These are phyloP conservation scores for Neoarius graeffei DNA, from an alignment of 2,113 vertebrate species.

Conservation along the genomic window DNA sequence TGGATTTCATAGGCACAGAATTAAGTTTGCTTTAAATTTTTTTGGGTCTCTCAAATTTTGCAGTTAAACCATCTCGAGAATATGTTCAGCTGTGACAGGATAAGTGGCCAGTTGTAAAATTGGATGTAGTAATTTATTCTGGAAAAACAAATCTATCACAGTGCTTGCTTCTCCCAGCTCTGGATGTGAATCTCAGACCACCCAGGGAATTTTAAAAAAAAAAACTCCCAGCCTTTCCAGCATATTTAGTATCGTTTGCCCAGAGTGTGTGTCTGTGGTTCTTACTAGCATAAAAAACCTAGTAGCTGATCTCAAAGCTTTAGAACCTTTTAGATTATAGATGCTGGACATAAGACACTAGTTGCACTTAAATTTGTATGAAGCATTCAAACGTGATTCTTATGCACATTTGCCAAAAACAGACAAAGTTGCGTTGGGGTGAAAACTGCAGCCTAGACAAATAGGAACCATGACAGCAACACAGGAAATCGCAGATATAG, in stretches of 20 bases:
- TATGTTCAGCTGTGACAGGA: background rate
- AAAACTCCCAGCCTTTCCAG: background rate
- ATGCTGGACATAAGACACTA: background rate
- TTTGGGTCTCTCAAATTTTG: background rate
- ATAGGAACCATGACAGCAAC: slow-evolving; percentile 36
- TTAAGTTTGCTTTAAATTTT: background rate
- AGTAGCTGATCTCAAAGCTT: background rate
- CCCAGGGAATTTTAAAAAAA: slow-evolving; percentile 11
- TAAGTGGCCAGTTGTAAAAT: slow-evolving; percentile 11
- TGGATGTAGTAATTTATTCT: slow-evolving; percentile 42
- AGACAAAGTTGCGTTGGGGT: background rate
- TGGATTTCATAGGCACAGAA: background rate
- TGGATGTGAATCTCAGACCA: slow-evolving; percentile 30
- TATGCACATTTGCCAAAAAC: background rate
- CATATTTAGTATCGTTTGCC: background rate
- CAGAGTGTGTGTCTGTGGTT: background rate
- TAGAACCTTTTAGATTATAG: background rate
- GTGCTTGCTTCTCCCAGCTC: slow-evolving; percentile 18
- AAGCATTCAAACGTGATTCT: background rate
- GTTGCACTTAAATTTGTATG: background rate
- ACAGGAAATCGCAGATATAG: slow-evolving; percentile 31
- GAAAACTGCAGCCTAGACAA: slow-evolving; percentile 50
- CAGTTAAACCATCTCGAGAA: background rate
- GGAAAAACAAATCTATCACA: slow-evolving; percentile 38
- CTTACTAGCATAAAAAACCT: background rate